These are phyloP conservation scores for Lepus townsendii DNA, from an alignment of 2,797 vertebrate species.

Conservation along the genomic window DNA sequence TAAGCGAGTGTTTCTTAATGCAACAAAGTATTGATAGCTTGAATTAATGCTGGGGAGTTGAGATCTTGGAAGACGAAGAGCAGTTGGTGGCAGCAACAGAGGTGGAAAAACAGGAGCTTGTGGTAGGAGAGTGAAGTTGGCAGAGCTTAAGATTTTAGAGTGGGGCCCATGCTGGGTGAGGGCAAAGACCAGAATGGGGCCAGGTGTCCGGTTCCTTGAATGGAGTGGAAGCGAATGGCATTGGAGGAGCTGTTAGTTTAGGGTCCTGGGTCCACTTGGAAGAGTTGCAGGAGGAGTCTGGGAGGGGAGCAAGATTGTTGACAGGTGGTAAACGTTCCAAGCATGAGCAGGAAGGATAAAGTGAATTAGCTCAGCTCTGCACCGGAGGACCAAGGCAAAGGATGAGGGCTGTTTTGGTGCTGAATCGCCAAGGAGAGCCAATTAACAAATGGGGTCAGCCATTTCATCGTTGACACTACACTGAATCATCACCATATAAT, in stretches of 20 bases:
- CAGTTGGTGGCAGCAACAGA: neutral
- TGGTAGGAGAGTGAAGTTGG: neutral
- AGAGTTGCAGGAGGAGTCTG: neutral
- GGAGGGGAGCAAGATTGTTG: neutral
- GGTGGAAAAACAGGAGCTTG: neutral
- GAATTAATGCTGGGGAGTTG: neutral
- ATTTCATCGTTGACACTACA: conserved; percentile 58
- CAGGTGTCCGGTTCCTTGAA: neutral
- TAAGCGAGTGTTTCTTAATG: neutral
- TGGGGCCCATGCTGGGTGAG: neutral
- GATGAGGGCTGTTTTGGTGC: conserved; percentile 19
- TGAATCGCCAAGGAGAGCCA: conserved; percentile 59
- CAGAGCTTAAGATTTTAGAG: neutral
- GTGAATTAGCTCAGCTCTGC: neutral
- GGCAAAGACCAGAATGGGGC: neutral
- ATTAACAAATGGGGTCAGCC: conserved; percentile 56
- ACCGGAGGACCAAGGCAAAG: neutral
- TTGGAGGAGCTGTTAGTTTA: neutral
- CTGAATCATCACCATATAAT: conserved; percentile 58
- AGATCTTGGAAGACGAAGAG: neutral
- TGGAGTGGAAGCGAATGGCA: neutral
- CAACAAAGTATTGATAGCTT: no score
- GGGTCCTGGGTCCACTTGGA: neutral
- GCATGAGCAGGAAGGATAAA: neutral
- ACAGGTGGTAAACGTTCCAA: neutral